These are phyloP conservation scores for Phalacrocorax pelagicus DNA, from an alignment of 2,113 vertebrate genomes.

Conservation along the genomic window DNA sequence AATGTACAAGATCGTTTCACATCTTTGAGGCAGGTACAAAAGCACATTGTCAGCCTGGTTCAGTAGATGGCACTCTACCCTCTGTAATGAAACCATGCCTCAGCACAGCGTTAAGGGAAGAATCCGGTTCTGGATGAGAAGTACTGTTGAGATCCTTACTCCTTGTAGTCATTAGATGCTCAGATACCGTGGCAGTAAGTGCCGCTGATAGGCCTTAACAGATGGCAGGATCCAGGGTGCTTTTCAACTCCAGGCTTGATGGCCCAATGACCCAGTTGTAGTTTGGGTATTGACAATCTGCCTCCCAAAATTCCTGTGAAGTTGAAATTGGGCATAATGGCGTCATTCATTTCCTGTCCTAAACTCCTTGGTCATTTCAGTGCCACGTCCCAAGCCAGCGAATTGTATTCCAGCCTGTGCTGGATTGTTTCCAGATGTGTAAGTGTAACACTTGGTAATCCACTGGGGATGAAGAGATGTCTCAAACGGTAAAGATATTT, in stretches of 20 bases:
- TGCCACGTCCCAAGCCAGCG: not conserved
- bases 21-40: not conserved
- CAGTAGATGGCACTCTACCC: slow-evolving; percentile 54
- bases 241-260: not conserved
- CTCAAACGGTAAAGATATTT: not conserved
- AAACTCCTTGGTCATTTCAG: not conserved
- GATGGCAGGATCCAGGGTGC: not conserved
- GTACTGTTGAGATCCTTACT: not conserved
- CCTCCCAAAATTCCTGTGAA: not conserved
- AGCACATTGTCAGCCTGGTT: not conserved
- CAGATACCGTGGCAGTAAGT: not conserved
- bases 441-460: not conserved
- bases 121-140: not conserved
- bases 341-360: not conserved
- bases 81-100: not conserved
- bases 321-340: not conserved
- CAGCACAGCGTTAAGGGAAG: not conserved
- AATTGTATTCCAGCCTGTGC: not conserved
- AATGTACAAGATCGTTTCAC: too few relatives aligned
- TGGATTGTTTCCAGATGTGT: not conserved
- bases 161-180: not conserved
- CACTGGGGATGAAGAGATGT: not conserved
- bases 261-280: not conserved
- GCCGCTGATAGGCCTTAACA: not conserved
- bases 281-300: not conserved